Conservation (phyloP, 2,888 invertebrate species). For the Calameuta filiformis region DNA sequence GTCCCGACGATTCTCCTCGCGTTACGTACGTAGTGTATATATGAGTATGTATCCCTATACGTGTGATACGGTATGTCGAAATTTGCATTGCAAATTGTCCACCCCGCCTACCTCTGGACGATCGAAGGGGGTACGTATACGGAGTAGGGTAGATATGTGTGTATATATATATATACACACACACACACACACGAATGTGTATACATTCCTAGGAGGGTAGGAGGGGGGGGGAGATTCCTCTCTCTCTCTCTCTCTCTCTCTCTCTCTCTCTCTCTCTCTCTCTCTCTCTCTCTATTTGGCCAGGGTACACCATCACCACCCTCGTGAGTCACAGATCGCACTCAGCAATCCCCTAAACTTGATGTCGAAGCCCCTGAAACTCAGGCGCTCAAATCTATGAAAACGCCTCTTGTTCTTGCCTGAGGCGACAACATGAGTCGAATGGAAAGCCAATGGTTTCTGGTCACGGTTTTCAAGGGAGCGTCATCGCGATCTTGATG, state of each 20-base stretch:
- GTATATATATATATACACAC: not conserved
- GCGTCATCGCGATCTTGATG: slow-evolving; percentile 9
- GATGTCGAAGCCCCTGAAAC: slow-evolving; percentile 18
- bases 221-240: not conserved
- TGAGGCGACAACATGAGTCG: slow-evolving; percentile 33
- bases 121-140: slow-evolving; percentile 33
- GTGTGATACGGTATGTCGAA: slow-evolving; percentile 54
- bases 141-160: not conserved
- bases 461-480: slow-evolving; percentile 31
- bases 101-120: slow-evolving; percentile 36
- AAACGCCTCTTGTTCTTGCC: slow-evolving; percentile 32
- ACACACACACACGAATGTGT: not conserved
- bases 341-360: slow-evolving; percentile 13
- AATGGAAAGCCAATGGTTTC: slow-evolving; percentile 32
- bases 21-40: slow-evolving; percentile 17
- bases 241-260: too few relatives aligned
- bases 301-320: not conserved
- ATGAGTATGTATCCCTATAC: slow-evolving; percentile 38
- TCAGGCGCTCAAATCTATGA: slow-evolving; percentile 20
- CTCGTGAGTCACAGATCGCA: slow-evolving; percentile 22
- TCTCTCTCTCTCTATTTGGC: not conserved
- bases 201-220: not conserved
- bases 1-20: not conserved
- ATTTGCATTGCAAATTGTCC: slow-evolving; percentile 63
- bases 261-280: too few relatives aligned